Evolutionary conservation across 2,888 invertebrate species (phyloP).

Genomic region (Melinopterus prodromus): DNA sequence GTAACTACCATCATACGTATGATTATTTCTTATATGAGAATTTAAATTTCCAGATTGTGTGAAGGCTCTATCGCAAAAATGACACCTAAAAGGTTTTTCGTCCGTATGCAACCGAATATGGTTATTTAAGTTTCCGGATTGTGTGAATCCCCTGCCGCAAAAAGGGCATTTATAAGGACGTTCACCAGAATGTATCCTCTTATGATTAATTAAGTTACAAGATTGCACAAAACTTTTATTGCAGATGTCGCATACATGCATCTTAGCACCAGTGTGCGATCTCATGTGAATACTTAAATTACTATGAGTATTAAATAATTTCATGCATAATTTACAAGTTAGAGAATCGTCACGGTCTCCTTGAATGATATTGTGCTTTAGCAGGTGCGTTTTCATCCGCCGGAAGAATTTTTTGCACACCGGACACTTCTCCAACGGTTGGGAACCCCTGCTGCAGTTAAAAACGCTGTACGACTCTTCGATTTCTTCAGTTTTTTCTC

Average conservation of each 20-base stretch:
- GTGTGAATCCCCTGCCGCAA: conserved; percentile 59
- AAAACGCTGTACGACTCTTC: conserved; percentile 50
- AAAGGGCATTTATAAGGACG: conserved; percentile 59
- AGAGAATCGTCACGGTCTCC: conserved; percentile 49
- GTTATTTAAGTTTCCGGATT: conserved; percentile 59
- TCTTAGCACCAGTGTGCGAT: conserved; percentile 57
- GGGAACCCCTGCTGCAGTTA: conserved; percentile 54
- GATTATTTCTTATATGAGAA: conserved; percentile 59
- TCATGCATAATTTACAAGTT: conserved; percentile 52
- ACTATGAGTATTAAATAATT: conserved; percentile 55
- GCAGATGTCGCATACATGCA: conserved; percentile 57
- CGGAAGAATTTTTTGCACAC: conserved; percentile 58
- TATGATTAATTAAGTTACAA: conserved; percentile 59
- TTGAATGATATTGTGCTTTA: conserved; percentile 55
- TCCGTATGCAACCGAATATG: conserved; percentile 59
- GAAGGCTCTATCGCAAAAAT: conserved; percentile 59
- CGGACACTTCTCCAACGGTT: conserved; percentile 58
- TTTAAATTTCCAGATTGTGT: conserved; percentile 59
- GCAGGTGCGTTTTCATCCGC: conserved; percentile 61
- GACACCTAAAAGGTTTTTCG: conserved; percentile 59
- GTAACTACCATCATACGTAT: conserved; percentile 46
- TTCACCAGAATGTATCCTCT: conserved; percentile 58
- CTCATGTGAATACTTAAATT: conserved; percentile 58
- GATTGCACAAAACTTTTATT: conserved; percentile 58
- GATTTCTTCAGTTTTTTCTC: conserved; percentile 46